phyloP scores from a whole-genome alignment of 2,888 invertebrate genomes.

The Ernsta delagoae region DNA sequence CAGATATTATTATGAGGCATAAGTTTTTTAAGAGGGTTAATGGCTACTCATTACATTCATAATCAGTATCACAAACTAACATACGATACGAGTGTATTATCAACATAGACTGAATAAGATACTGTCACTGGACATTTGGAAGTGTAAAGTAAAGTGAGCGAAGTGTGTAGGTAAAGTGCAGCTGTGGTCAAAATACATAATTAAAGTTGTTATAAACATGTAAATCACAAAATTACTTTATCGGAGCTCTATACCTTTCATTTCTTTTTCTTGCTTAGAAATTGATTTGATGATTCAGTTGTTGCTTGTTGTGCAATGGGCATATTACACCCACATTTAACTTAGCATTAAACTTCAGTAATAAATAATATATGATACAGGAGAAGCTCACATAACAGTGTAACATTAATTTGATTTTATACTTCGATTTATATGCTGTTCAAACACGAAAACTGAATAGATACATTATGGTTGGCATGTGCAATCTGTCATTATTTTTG shows the following conservation, averaged over 20 bases:
- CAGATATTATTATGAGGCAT: too few species aligned
- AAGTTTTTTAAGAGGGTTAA: too few species aligned
- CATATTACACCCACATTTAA: constrained; percentile 43
- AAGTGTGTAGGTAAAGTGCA: neutral
- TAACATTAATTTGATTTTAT: neutral
- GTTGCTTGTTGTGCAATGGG: constrained; percentile 28
- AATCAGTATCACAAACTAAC: too few species aligned
- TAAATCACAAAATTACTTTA: constrained; percentile 36
- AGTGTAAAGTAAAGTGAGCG: too few species aligned
- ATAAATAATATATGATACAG: constrained; percentile 3
- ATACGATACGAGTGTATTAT: too few species aligned
- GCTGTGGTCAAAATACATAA: constrained; percentile 2
- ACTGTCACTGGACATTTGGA: neutral
- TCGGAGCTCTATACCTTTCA: constrained; percentile 64
- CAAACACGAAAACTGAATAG: neutral
- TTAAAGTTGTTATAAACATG: constrained; percentile 45
- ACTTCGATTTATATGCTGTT: neutral
- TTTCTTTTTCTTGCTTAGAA: constrained; percentile 57
- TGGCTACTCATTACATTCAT: too few species aligned
- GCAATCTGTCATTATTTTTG: neutral
- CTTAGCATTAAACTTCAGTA: neutral
- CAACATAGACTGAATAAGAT: too few species aligned
- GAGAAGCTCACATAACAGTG: neutral
- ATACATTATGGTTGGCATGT: neutral
- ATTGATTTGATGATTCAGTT: constrained; percentile 55